Evolutionary conservation across 2,888 invertebrate genomes (phyloP), one percentile per base, ranked within the genome.

Genomic region (Agrilus biguttatus): DNA sequence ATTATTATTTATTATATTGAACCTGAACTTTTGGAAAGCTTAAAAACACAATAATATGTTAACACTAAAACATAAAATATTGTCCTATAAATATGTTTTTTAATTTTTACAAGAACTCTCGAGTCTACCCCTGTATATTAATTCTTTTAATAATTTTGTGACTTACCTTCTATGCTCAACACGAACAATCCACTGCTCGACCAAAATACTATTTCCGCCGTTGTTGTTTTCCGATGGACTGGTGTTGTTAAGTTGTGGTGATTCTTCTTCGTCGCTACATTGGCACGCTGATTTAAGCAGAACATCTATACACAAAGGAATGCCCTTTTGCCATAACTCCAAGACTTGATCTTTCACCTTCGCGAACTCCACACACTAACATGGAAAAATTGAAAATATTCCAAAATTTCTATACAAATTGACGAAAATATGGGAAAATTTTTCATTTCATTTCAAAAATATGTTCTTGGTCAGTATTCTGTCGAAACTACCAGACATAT

Each of bases 171-270:
- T 73, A 47, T 70, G 67, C 35, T 74, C 68, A 45, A 82, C 71
- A 51, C 75, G 73, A 62, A 89, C 77, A 48, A 79, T 83, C 90
- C 90, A 90, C 53, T 86, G 76, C 65, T 90, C 90, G 50, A 90
- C 68, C 42, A 87, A 72, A 52, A 85, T 66, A n/a, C n/a, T n/a
- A 28, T 55, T 58, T 10, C 44, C 42, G n/a, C 41, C 42, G 51
- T 74, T 62, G 56, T 78, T 69, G 5, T 74, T 67, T 46, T 66
- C 66, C 36, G 57, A 45, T 60, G 54, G 40, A 60, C 59, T 48
- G 63, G 67, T 40, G 59, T 59, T 40, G 59, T 59, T 34, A 59
- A 57, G 47, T 41, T 43, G 36, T 42, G 41, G 41, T 37, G 46
- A 45, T 36, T 45, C 55, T 51, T 67, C 50, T 48, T 55, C 53